These are phyloP conservation scores for Xiphophorus birchmanni DNA, from an alignment of 2,797 vertebrate species.

Conservation along the genomic window DNA sequence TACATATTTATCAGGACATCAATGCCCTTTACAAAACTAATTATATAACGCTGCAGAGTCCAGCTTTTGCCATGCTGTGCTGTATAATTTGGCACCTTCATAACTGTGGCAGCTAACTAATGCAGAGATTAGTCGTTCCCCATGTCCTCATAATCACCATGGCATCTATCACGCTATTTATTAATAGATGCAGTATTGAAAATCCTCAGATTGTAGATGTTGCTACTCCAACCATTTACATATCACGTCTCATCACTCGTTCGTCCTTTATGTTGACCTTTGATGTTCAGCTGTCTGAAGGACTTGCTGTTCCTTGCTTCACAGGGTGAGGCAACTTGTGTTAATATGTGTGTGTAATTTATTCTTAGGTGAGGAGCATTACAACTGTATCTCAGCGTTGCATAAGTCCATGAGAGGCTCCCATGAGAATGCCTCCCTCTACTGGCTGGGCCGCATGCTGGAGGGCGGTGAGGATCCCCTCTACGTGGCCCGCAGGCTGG, in stretches of 20 bases:
- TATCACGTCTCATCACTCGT: background rate
- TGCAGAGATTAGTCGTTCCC: background rate
- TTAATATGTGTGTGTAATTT: constrained; percentile 18
- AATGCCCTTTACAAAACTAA: background rate
- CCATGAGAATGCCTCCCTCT: constrained; percentile 91
- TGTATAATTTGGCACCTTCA: background rate
- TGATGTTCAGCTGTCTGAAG: constrained; percentile 63
- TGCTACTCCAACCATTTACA: background rate
- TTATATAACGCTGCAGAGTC: background rate
- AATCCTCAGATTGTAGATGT: constrained; percentile 5
- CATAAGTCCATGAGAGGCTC: constrained; percentile 98
- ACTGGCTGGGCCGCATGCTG: constrained; percentile 98
- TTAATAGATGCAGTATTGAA: constrained; percentile 1
- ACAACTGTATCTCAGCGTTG: constrained; percentile 95
- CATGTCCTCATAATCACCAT: constrained; percentile 2
- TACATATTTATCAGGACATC: background rate
- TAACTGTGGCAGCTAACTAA: background rate
- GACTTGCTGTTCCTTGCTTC: constrained; percentile 58
- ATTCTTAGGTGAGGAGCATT: constrained; percentile 91
- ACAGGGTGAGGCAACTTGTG: background rate
- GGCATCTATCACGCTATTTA: background rate
- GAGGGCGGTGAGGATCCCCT: constrained; percentile 96
- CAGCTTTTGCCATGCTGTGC: background rate
- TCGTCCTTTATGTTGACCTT: constrained; percentile 28
- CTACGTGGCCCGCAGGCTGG: constrained; percentile 92